Base-by-base conservation (phyloP, 1,140 invertebrate species). In the Zaprionus inermis region DNA sequence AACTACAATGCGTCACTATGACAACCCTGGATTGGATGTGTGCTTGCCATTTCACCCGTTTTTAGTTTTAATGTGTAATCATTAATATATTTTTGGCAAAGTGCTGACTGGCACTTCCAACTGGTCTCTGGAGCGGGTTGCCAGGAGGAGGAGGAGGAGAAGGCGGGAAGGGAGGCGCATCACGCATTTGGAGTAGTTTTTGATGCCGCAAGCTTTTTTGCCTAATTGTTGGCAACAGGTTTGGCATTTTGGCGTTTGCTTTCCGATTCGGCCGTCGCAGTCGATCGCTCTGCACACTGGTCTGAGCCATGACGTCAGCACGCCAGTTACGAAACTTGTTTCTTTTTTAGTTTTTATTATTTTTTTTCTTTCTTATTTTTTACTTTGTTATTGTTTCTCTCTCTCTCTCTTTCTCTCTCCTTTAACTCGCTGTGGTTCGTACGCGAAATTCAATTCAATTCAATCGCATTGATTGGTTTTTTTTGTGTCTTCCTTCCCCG, bases 311-410 rank as follows among this genome's bases (percentile, higher is more conserved):
- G 89, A 91, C 89, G 89, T 91, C 89, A 91, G 85, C 24, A 28
- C 83, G 76, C 58, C 72, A 85, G 89, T 91, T 91, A 91, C 83
- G 89, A 91, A 91, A 91, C 89, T 88, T 91, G 89, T 91, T 91
- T 88, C 68, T 78, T 86, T 86, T 82, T 58, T 52, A 74, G 67
- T 75, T 78, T 81, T 84, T 73, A 41, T 28, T 28, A 72, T 72
- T 78, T 68, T 67, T 34, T 46, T 70, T 66, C 52, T 38, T 36
- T 67, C 55, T 68, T 68, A 44, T 24, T 58, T 76, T 66, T 54
- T 64, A 56, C 80, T 58, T 54, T 74, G 22, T 71, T 82, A 41
- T 78, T 75, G 58, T 66, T 36, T 52, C 57, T 63, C 54, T 55
- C 57, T 63, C 54, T 34, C 38, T 36, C 10, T 76, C 34, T 20